A percentile compares a stretch with the other conserved stretches of the same genome.
These are phyloP conservation scores for Pristionchus entomophagus DNA, from an alignment of 2,888 invertebrate genomes.

Conservation along the genomic window DNA sequence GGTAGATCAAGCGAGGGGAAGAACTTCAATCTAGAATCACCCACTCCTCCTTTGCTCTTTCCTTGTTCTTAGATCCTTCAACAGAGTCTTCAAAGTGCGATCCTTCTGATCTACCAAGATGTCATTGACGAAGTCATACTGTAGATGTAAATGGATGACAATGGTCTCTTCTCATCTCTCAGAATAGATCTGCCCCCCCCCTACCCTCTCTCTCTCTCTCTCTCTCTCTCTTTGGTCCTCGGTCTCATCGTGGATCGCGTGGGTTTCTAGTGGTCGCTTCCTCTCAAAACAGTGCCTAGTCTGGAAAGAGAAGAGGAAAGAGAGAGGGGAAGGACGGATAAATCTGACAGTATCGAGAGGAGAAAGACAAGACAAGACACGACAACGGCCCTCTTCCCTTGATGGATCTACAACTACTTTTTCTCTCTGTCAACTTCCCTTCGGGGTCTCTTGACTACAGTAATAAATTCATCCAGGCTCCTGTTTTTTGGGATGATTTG, in stretches of 20 bases:
- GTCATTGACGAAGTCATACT: background rate
- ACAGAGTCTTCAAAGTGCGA: background rate
- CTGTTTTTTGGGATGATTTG: slow-evolving; percentile 18
- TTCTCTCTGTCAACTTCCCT: background rate
- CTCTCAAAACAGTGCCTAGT: slow-evolving; percentile 35
- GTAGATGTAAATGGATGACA: background rate
- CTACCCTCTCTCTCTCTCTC: too few species aligned
- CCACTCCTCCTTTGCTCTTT: background rate
- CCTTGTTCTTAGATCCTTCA: background rate
- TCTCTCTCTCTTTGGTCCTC: too few species aligned
- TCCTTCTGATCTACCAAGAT: background rate
- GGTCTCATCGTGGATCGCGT: slow-evolving; percentile 20
- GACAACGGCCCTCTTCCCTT: too few species aligned
- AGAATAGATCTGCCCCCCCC: slow-evolving; percentile 25
- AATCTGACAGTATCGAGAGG: slow-evolving; percentile 16
- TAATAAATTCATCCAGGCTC: background rate
- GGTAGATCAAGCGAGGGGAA: background rate
- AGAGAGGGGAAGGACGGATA: background rate
- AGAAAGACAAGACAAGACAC: background rate
- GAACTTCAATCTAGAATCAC: background rate
- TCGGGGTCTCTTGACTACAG: background rate
- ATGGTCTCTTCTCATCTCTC: background rate
- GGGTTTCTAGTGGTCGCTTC: background rate
- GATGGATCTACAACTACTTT: background rate
- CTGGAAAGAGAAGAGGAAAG: background rate